Base-by-base conservation (phyloP, 1,140 invertebrate species). In the Battus philenor region DNA sequence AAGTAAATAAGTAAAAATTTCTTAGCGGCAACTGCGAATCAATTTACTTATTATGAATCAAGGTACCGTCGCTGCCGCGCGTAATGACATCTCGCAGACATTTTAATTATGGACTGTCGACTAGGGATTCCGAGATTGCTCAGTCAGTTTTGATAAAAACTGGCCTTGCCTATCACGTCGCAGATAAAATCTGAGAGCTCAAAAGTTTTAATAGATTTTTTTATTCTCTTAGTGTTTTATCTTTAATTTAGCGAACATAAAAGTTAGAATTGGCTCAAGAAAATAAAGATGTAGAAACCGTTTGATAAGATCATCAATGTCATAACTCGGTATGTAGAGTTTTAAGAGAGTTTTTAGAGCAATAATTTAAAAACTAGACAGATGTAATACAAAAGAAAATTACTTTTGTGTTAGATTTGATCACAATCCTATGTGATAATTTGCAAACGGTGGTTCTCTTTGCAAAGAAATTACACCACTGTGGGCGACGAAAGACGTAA, bases 101-200 rank as follows among this genome's bases (percentile, higher is more conserved):
- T 78, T 83, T 82, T 83, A 80, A 83, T 83, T 80, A 83, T 77
- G 54, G 76, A 66, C 73, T 82, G 76, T 78, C 78, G 63, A 50
- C 45, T 49, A 46, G 45, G 47, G 53, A 64, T 65, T 49, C 56
- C 51, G 47, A 53, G 54, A 45, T 61, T 59, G 59, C 54, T 67
- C 61, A 55, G 53, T 44, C 44, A 43, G 46, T 43, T 47, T 61
- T 63, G 70, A 79, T 68, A 78, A 78, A 70, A 78, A 68, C 56
- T 56, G 59, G 53, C 50, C 43, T 53, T 44, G 55, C 50, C 55
- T 52, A 60, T 59, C 62, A 70, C 72, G 65, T 59, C 68, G 57
- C 45, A 63, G 72, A 75, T 72, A 71, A 73, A 72, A 70, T 69
- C 69, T 75, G 64, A n/a, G n/a, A n/a, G n/a, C n/a, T n/a, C n/a